Conservation (phyloP, 2,888 invertebrate genomes). For the Gari tellinella region DNA sequence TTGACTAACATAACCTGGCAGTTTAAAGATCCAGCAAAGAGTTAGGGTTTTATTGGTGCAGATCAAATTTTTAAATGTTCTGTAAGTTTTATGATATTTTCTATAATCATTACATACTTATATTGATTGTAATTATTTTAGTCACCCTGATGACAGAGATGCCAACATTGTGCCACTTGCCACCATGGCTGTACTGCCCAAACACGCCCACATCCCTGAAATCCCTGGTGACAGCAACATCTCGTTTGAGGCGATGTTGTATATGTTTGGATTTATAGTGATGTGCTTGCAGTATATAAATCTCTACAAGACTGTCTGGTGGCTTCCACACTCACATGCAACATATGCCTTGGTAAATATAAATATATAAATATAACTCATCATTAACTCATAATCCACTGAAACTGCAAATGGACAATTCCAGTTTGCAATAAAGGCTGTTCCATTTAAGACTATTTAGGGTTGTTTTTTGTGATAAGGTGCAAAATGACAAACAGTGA, state of each 20-base stretch:
- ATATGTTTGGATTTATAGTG: conserved; percentile 90
- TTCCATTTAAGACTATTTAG: no score
- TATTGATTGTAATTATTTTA: conserved; percentile 42
- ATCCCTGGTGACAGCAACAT: conserved; percentile 92
- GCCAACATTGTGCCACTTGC: conserved; percentile 77
- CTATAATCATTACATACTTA: background rate
- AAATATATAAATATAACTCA: no score
- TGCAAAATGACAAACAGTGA: no score
- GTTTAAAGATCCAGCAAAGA: no score
- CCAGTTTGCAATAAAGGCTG: no score
- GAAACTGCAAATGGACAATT: no score
- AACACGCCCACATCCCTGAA: conserved; percentile 83
- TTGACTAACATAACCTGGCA: no score
- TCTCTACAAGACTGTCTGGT: conserved; percentile 98
- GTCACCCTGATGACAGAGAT: conserved; percentile 75
- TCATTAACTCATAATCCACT: no score
- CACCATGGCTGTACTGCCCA: conserved; percentile 79
- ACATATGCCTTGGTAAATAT: conserved; percentile 94
- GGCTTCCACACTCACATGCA: conserved; percentile 96
- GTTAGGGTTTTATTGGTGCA: no score
- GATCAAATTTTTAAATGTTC: no score
- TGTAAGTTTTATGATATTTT: background rate
- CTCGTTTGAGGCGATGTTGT: conserved; percentile 93
- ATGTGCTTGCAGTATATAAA: conserved; percentile 95
- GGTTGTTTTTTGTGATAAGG: no score